Evolutionary conservation across 2,797 vertebrate genomes (phyloP).

Genomic region (Pachyuromys duprasi): DNA sequence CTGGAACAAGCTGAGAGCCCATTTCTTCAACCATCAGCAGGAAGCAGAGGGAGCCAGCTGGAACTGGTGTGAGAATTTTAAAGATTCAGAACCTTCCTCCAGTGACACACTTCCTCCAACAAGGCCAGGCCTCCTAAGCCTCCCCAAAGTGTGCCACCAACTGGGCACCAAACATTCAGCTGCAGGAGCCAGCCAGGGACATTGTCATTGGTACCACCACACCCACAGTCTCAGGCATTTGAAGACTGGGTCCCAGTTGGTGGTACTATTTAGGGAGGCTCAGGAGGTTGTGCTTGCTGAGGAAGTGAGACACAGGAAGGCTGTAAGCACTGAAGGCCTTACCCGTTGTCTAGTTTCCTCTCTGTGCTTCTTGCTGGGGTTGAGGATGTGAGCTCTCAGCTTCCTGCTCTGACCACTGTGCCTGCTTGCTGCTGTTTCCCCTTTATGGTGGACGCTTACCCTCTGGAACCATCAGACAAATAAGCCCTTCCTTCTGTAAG

Average conservation of each 20-base stretch:
- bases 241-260: too few relatives aligned
- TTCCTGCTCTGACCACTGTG: neutral
- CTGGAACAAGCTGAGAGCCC: neutral
- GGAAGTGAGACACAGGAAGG: neutral
- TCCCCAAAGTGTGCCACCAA: too few relatives aligned
- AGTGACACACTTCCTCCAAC: too few relatives aligned
- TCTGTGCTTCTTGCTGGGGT: neutral
- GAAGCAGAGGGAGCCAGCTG: too few relatives aligned
- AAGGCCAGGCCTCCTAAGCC: too few relatives aligned
- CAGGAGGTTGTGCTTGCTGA: neutral
- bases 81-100: too few relatives aligned
- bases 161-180: too few relatives aligned
- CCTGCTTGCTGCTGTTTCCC: neutral
- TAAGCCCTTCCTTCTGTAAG: neutral
- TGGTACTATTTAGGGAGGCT: neutral
- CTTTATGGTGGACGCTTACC: neutral
- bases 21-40: too few relatives aligned
- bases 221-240: too few relatives aligned
- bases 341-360: neutral
- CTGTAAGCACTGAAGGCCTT: neutral
- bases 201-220: too few relatives aligned
- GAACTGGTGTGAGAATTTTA: too few relatives aligned
- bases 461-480: neutral
- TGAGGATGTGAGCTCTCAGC: neutral
- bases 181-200: too few relatives aligned